These are phyloP conservation scores for Diglossa cyanea DNA, from an alignment of 2,797 vertebrate genomes.

Conservation along the genomic window DNA sequence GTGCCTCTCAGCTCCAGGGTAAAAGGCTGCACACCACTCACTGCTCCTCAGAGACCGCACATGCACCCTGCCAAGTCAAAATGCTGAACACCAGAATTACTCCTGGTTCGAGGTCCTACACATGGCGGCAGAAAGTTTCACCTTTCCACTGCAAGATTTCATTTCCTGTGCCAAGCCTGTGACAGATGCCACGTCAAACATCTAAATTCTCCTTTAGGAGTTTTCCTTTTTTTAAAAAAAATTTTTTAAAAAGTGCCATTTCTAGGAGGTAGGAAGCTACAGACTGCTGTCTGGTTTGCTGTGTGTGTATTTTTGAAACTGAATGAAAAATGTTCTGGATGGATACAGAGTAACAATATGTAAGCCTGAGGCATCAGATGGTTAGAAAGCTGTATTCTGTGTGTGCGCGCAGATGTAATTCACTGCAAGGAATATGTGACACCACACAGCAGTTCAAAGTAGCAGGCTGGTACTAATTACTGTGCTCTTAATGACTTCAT, in stretches of 20 bases:
- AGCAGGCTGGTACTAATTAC: slow-evolving; percentile 66
- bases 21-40: not conserved
- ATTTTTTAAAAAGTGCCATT: not conserved
- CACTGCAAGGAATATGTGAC: slow-evolving; percentile 61
- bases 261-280: slow-evolving; percentile 10
- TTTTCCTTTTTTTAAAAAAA: not conserved
- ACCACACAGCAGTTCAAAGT: slow-evolving; percentile 60
- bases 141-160: not conserved
- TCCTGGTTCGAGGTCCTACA: not conserved
- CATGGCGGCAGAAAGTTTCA: not conserved
- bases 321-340: slow-evolving; percentile 40
- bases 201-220: not conserved
- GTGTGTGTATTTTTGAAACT: slow-evolving; percentile 17
- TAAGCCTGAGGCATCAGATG: slow-evolving; percentile 42
- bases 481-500: slow-evolving; percentile 60
- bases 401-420: slow-evolving; percentile 36
- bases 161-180: not conserved
- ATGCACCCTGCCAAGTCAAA: not conserved
- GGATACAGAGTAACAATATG: slow-evolving; percentile 1
- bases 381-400: slow-evolving; percentile 43
- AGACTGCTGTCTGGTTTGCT: slow-evolving; percentile 17
- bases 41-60: not conserved
- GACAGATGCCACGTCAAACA: not conserved
- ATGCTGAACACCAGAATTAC: not conserved
- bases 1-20: not conserved